A percentile compares a stretch with the other conserved stretches of the same genome.
phyloP scores from a whole-genome alignment of 2,888 invertebrate genomes.

The Carcina quercana region DNA sequence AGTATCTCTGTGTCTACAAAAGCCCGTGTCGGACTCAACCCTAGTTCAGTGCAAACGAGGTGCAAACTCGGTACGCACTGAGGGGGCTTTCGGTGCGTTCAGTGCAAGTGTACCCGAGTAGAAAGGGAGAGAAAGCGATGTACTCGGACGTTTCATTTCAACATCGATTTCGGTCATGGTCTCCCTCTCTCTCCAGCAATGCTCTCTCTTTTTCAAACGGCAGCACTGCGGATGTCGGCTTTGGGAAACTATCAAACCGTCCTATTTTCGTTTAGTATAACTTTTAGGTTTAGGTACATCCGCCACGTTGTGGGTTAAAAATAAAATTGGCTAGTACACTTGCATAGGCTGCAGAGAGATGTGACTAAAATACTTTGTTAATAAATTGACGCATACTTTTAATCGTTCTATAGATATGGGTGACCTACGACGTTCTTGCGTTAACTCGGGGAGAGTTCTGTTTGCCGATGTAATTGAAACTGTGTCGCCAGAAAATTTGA shows the following conservation, averaged over 20 bases:
- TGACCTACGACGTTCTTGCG: no score
- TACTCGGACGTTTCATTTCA: slow-evolving; percentile 19
- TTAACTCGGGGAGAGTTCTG: no score
- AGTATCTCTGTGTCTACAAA: no score
- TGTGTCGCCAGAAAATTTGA: no score
- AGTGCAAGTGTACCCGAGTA: slow-evolving; percentile 47
- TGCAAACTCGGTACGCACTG: slow-evolving; percentile 30
- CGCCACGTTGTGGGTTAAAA: slow-evolving; percentile 5
- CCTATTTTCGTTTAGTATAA: slow-evolving; percentile 46
- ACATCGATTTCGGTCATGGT: slow-evolving; percentile 61
- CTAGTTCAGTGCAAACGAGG: slow-evolving; percentile 20
- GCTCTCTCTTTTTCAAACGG: slow-evolving; percentile 34
- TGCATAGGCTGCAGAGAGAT: no score
- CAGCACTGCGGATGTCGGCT: slow-evolving; percentile 49
- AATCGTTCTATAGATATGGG: no score
- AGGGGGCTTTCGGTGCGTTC: slow-evolving; percentile 40
- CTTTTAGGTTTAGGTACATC: slow-evolving; percentile 27
- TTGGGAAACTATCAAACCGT: slow-evolving; percentile 35
- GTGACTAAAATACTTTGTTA: no score
- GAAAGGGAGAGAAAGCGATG: slow-evolving; percentile 32
- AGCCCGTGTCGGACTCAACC: no score
- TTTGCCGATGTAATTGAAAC: no score
- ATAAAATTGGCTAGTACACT: no score
- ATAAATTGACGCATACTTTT: no score
- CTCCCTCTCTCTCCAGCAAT: slow-evolving; percentile 41